phyloP scores from a whole-genome alignment of 2,888 invertebrate species.

The Hyles lineata region DNA sequence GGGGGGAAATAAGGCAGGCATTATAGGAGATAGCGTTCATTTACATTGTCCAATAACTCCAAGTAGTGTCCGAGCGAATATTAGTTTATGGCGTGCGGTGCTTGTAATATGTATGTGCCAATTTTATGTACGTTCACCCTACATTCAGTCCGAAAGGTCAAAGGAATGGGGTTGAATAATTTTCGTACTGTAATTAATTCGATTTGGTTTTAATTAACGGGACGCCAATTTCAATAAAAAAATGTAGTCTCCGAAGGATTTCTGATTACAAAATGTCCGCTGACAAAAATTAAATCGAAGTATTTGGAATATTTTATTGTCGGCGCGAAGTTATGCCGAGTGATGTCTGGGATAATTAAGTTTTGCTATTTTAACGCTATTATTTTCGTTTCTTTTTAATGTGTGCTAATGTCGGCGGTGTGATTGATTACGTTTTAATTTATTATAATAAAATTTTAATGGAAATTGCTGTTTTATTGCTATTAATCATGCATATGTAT shows the following conservation, averaged over 20 bases:
- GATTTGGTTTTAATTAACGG: slow-evolving; percentile 81
- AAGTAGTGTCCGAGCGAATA: slow-evolving; percentile 84
- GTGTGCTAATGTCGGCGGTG: slow-evolving; percentile 32
- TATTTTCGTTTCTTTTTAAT: slow-evolving; percentile 25
- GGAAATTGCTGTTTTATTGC: slow-evolving; percentile 32
- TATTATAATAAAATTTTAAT: slow-evolving; percentile 35
- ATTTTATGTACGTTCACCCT: slow-evolving; percentile 46
- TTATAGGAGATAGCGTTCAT: slow-evolving; percentile 85
- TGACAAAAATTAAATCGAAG: slow-evolving; percentile 53
- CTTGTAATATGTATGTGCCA: slow-evolving; percentile 52
- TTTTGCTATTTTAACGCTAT: slow-evolving; percentile 26
- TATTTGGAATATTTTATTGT: slow-evolving; percentile 45
- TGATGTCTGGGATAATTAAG: slow-evolving; percentile 16
- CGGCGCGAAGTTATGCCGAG: slow-evolving; percentile 11
- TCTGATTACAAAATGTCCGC: slow-evolving; percentile 68
- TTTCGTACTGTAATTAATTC: slow-evolving; percentile 75
- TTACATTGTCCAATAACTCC: slow-evolving; percentile 86
- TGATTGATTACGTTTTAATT: slow-evolving; percentile 38
- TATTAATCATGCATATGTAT: slow-evolving; percentile 34
- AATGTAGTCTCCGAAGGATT: slow-evolving; percentile 74
- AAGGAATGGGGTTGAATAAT: slow-evolving; percentile 69
- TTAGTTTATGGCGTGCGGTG: slow-evolving; percentile 80
- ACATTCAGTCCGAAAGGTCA: slow-evolving; percentile 45
- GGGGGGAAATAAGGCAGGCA: slow-evolving; percentile 82
- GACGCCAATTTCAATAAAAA: slow-evolving; percentile 78